These are phyloP conservation scores for Notiomystis cincta DNA, from an alignment of 2,113 vertebrate species.

Conservation along the genomic window DNA sequence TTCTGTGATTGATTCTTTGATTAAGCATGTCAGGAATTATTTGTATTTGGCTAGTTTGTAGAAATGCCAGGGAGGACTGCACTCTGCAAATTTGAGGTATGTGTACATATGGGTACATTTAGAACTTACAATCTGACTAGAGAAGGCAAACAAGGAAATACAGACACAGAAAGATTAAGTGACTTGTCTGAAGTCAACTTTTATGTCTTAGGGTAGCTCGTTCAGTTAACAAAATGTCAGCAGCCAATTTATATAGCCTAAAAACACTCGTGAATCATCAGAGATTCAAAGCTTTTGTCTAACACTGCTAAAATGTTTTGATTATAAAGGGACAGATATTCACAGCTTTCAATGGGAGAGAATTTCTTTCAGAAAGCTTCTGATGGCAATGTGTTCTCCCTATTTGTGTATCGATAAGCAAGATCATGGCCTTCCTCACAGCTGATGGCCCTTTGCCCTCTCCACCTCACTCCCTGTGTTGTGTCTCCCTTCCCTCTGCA, in stretches of 20 bases:
- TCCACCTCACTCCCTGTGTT: background rate
- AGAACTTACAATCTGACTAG: background rate
- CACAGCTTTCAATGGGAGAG: background rate
- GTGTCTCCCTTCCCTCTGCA: background rate
- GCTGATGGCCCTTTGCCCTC: background rate
- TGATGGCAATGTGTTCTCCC: fast-evolving
- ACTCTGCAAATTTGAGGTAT: background rate
- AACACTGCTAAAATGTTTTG: background rate
- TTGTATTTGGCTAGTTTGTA: background rate
- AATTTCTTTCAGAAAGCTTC: background rate
- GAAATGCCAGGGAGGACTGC: background rate
- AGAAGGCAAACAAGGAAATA: background rate
- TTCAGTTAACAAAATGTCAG: background rate
- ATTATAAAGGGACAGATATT: background rate
- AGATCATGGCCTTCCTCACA: background rate
- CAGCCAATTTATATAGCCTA: background rate
- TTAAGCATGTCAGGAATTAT: background rate
- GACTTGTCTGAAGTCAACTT: background rate
- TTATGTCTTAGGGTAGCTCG: background rate
- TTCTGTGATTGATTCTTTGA: background rate
- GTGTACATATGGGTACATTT: background rate
- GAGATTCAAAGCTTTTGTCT: background rate
- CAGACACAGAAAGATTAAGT: background rate
- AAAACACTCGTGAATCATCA: fast-evolving
- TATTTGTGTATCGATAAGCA: background rate